Conservation (phyloP, 2,113 vertebrate species). For the Trichomycterus rosablanca region DNA sequence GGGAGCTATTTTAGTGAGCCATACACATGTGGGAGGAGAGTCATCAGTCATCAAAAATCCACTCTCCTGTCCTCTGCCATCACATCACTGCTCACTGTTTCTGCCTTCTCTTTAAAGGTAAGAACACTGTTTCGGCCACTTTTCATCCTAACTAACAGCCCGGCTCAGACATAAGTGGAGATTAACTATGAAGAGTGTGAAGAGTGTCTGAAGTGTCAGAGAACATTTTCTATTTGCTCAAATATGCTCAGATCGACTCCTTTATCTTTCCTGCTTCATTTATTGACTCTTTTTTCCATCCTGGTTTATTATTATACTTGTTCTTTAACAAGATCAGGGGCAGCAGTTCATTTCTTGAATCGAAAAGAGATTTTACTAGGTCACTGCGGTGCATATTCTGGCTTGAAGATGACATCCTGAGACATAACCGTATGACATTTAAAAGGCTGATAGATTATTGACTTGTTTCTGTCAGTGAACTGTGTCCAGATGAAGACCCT, state of each 20-base stretch:
- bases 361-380: constrained; percentile 11
- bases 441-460: constrained; percentile 3
- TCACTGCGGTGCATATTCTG: background rate
- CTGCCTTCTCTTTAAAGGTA: constrained; percentile 43
- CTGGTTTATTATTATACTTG: constrained; percentile 3
- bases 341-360: background rate
- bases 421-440: constrained; percentile 18
- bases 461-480: background rate
- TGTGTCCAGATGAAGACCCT: background rate
- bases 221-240: constrained; percentile 8
- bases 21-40: constrained; percentile 39
- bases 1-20: constrained; percentile 48
- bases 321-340: constrained; percentile 3
- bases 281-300: background rate
- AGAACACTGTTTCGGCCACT: constrained; percentile 20
- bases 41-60: constrained; percentile 46
- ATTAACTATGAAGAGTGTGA: constrained; percentile 9
- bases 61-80: constrained; percentile 17
- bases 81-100: constrained; percentile 17
- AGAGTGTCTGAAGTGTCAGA: constrained; percentile 16
- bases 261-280: constrained; percentile 20
- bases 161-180: constrained; percentile 29
- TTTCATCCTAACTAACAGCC: constrained; percentile 28
- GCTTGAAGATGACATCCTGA: constrained; percentile 17
- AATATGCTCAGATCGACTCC: constrained; percentile 1